Evolutionary conservation across 2,113 vertebrate genomes (phyloP), one percentile per base, ranked within the genome.

Genomic region (Guaruba guarouba): DNA sequence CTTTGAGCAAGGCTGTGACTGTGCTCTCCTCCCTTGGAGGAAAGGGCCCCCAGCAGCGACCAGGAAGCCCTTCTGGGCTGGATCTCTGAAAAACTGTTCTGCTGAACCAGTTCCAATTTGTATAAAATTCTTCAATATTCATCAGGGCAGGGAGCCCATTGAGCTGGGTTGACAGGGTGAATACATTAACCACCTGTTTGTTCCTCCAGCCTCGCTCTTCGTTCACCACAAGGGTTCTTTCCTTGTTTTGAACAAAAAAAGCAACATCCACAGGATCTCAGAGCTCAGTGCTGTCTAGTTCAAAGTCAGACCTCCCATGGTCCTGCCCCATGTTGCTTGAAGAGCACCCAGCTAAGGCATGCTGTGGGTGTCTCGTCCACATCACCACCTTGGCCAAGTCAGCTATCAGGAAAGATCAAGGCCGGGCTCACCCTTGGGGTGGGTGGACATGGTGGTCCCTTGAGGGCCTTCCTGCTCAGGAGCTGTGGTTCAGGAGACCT

Each of bases 101-200:
- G 96, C 77, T 84, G 86, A 97, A 93, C 95, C 91, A 82, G 96
- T 96, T 95, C 86, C 73, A 82, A 86, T 95, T 97, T 96, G 96
- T 93, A 91, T 97, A 94, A 86, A 85, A 86, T 91, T 71, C 86
- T 84, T 96, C 95, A 96, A 87, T 93, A 97, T 97, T 97, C 93
- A 95, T 96, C 81, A 97, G 84, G 74, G 83, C 83, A 95, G 57
- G 79, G 74, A 96, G 93, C 77, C 66, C 83, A 95, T 4, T 51
- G 83, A 93, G 89, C 93, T 89, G 89, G 91, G 93, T 13, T 68
- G 62, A 86, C 88, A 74, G 84, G 86, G 39, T 48, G 89, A 92
- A 92, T 93, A 76, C 22, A 85, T 95, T 85, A 95, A 48, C 52
- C 0, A 5, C 35, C n/a, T 74, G 33, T 54, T 78, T 87, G 52